phyloP scores from a whole-genome alignment of 2,797 vertebrate species.

The Sphenodon punctatus region DNA sequence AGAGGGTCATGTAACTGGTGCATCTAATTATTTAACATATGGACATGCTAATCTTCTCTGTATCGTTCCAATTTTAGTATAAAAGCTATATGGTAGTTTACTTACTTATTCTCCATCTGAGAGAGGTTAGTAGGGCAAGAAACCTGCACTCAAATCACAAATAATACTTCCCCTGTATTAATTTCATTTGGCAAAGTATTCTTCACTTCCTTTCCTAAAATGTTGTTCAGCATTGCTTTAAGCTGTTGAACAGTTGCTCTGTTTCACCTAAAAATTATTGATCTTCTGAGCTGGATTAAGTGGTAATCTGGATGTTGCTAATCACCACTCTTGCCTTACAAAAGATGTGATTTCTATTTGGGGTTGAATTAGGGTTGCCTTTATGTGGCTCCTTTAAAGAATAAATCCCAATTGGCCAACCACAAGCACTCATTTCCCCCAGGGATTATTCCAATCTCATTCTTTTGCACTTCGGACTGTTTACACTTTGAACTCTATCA shows the following conservation, averaged over 20 bases:
- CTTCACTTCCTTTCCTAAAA: not conserved
- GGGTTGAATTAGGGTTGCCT: not conserved
- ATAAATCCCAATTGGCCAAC: rapidly evolving
- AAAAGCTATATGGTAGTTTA: not conserved
- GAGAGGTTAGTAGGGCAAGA: not conserved
- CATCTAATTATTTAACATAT: not conserved
- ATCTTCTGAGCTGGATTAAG: not conserved
- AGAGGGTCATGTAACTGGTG: not conserved
- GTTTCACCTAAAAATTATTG: not conserved
- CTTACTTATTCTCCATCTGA: rapidly evolving
- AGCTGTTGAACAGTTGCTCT: not conserved
- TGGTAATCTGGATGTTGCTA: too few relatives aligned
- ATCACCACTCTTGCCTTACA: too few relatives aligned
- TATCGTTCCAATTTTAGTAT: too few relatives aligned
- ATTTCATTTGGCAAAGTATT: not conserved
- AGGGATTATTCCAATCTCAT: not conserved
- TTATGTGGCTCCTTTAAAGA: not conserved
- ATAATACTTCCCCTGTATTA: not conserved
- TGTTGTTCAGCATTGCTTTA: not conserved
- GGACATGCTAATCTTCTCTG: too few relatives aligned
- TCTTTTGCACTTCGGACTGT: not conserved
- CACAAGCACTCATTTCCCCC: not conserved
- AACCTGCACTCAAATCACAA: not conserved
- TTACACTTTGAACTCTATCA: not conserved
- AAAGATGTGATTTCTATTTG: not conserved